phyloP scores from a whole-genome alignment of 2,113 vertebrate species.

The Seriola quinqueradiata region DNA sequence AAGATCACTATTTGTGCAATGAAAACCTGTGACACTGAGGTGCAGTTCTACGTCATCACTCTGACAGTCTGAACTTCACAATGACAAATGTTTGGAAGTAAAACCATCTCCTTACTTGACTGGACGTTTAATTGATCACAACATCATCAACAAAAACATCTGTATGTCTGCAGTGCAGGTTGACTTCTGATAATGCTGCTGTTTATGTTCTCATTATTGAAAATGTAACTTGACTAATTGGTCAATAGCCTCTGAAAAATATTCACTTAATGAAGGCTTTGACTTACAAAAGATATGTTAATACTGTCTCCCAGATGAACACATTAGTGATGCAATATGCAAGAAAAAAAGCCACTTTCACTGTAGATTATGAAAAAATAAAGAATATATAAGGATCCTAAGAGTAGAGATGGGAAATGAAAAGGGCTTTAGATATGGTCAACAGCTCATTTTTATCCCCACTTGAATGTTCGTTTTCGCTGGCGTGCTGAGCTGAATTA shows the following conservation, averaged over 20 bases:
- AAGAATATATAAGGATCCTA: neutral
- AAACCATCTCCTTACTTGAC: too few species aligned
- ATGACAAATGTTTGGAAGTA: too few species aligned
- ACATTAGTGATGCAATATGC: constrained; percentile 4
- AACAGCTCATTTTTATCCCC: constrained; percentile 18
- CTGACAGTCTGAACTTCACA: too few species aligned
- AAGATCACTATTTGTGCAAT: too few species aligned
- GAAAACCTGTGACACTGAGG: too few species aligned
- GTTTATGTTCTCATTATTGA: neutral
- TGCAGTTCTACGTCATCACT: too few species aligned
- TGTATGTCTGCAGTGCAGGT: too few species aligned
- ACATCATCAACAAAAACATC: neutral
- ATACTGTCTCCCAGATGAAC: neutral
- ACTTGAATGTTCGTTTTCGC: neutral
- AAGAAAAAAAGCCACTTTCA: neutral
- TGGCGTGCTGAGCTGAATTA: constrained; percentile 32
- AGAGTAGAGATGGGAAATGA: constrained; percentile 5
- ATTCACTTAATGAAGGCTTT: constrained; percentile 1
- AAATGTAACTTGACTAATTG: constrained; percentile 9
- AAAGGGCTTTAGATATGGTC: constrained; percentile 14
- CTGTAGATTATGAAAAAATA: neutral
- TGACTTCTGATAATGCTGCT: neutral
- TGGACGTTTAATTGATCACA: neutral
- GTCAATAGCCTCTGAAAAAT: neutral
- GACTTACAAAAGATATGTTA: constrained; percentile 2